A percentile compares a stretch with the other conserved stretches of the same genome.
Conservation (phyloP, 2,888 invertebrate species). For the Belgica antarctica region DNA sequence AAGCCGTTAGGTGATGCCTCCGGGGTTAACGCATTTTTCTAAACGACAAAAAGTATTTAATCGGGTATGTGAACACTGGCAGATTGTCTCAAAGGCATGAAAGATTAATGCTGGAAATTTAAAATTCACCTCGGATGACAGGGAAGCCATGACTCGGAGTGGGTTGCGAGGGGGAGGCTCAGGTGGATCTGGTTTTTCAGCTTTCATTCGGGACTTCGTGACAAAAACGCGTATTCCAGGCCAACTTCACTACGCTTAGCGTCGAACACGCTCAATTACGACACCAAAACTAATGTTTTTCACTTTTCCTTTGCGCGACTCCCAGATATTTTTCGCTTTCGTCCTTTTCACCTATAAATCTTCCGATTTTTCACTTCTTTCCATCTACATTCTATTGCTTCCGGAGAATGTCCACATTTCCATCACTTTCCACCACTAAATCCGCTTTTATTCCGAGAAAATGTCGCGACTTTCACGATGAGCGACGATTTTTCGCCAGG, state of each 20-base stretch:
- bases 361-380: background rate
- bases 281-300: background rate
- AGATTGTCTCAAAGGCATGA: too few relatives aligned
- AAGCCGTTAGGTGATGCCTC: background rate
- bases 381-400: background rate
- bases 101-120: background rate
- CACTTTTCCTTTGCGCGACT: constrained; percentile 14
- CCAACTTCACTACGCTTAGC: background rate
- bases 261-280: background rate
- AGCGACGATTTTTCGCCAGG: background rate
- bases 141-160: constrained; percentile 31
- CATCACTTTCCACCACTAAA: background rate
- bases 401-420: background rate
- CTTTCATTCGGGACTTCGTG: constrained; percentile 27
- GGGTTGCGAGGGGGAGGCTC: constrained; percentile 33
- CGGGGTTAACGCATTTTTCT: background rate
- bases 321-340: constrained; percentile 20
- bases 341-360: constrained; percentile 21
- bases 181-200: constrained; percentile 39
- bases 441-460: background rate
- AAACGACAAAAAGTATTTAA: background rate
- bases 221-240: background rate
- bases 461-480: background rate
- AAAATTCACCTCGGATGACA: constrained; percentile 38
- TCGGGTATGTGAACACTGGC: background rate